A percentile compares a stretch with the other conserved stretches of the same genome.
Conservation (phyloP, 2,888 invertebrate genomes). For the Cistogaster globosa region DNA sequence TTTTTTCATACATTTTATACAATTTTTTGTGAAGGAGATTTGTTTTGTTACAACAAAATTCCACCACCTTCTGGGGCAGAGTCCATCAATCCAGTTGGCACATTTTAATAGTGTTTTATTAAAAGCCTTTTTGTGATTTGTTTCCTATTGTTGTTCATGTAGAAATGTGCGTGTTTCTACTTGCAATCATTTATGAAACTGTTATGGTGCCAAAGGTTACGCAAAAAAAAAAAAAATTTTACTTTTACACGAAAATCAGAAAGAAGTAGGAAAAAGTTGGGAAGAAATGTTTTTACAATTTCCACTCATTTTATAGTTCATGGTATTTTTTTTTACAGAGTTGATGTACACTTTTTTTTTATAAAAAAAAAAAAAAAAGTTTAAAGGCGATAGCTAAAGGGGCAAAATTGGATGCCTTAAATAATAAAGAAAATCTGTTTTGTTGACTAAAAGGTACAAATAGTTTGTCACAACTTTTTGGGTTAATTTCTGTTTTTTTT, state of each 20-base stretch:
- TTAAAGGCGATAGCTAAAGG: not conserved
- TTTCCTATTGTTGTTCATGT: not conserved
- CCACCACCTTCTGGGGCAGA: not conserved
- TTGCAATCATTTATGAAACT: slow-evolving; percentile 42
- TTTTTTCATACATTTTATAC: slow-evolving; percentile 21
- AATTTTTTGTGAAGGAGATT: slow-evolving; percentile 42
- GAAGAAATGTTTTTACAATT: slow-evolving; percentile 1
- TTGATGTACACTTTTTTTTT: not conserved
- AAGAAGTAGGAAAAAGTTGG: slow-evolving; percentile 24
- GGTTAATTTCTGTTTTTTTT: too few relatives aligned
- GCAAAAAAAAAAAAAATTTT: slow-evolving; percentile 66
- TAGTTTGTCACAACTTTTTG: too few relatives aligned
- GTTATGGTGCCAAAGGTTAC: slow-evolving; percentile 54
- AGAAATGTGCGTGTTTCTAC: not conserved
- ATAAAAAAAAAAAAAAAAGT: not conserved
- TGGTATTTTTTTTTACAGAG: slow-evolving; percentile 8
- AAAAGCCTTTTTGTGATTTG: not conserved
- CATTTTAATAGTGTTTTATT: slow-evolving; percentile 29
- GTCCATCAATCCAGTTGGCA: not conserved
- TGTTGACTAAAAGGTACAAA: too few relatives aligned
- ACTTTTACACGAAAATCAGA: slow-evolving; percentile 47
- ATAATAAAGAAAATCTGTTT: too few relatives aligned
- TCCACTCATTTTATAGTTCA: slow-evolving; percentile 33
- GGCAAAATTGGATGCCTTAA: not conserved
- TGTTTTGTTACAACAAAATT: not conserved